Conservation (phyloP, 2,797 vertebrate species). For the Hyperoplus immaculatus region DNA sequence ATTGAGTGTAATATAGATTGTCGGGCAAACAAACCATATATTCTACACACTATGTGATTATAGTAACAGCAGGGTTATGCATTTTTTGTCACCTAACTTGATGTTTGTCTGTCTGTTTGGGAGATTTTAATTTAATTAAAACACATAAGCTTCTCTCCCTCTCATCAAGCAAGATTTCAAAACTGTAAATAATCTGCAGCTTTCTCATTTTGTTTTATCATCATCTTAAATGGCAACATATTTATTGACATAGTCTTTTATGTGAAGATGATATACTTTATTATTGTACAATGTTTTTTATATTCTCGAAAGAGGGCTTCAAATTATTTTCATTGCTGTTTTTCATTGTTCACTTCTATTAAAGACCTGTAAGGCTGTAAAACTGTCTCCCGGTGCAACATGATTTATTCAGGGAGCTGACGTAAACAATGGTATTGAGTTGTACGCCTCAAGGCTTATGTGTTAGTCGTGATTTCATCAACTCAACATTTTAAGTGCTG, state of each 20-base stretch:
- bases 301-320: conserved; percentile 41
- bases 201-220: conserved; percentile 33
- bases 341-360: conserved; percentile 34
- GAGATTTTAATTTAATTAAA: conserved; percentile 54
- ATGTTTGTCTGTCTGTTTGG: conserved; percentile 27
- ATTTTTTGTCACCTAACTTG: conserved; percentile 26
- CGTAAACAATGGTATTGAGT: not conserved
- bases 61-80: conserved; percentile 17
- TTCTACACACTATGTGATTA: conserved; percentile 2
- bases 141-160: conserved; percentile 29
- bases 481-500: no score
- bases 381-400: conserved; percentile 4
- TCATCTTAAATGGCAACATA: conserved; percentile 48
- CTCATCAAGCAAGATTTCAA: conserved; percentile 16
- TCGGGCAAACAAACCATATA: not conserved
- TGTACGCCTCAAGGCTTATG: not conserved
- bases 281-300: conserved; percentile 56
- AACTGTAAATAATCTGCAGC: conserved; percentile 65
- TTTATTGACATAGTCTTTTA: conserved; percentile 72
- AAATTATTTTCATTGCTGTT: conserved; percentile 38
- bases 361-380: conserved; percentile 62
- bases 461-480: no score
- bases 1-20: conserved; percentile 8
- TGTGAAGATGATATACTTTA: conserved; percentile 47
- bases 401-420: not conserved